Evolutionary conservation across 2,888 invertebrate genomes (phyloP), one percentile per base, ranked within the genome.

Genomic region (Erannis defoliaria): DNA sequence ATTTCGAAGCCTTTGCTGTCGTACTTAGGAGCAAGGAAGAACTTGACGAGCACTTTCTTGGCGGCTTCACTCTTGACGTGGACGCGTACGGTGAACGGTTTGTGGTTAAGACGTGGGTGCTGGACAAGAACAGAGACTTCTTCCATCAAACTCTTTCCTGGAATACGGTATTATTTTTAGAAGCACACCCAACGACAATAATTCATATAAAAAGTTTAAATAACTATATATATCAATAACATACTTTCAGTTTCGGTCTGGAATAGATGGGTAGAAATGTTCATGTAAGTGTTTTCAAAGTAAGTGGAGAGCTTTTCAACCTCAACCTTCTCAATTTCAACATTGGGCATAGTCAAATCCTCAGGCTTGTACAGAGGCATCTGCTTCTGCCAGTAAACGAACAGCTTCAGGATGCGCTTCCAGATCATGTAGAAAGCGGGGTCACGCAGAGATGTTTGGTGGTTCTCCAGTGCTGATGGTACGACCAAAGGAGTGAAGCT

Each of bases 1-100:
- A 94, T 84, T 56, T 88, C 82, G 59, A 89, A 85, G 29, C 93
- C 93, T 46, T 89, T 83, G 72, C 94, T 93, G 75, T 96, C 95
- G 76, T 94, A 94, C 81, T 95, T 96, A 9, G 96, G 96, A 54
- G 95, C 96, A 43, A 96, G 76, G 94, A 94, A 96, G 60, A 95
- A 88, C 64, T 94, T 94, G 9, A 96, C 92, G 3, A 94, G 84
- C 0, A 89, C 89, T 61, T 92, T 94, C 74, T 87, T 77, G 48
- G 84, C 72, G 5, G 89, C 94, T 57, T 94, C 94, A 51, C 95
- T 94, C 66, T 93, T 92, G 18, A 96, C 93, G 21, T 93, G 84
- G 48, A 96, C 87, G 61, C 94, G 94, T 74, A 95, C 91, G 73
- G 89, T 93, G 93, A 95, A 96, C 8, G 94, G 93, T 69, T 96